Conservation (phyloP, 2,113 vertebrate genomes). For the Hymenochirus boettgeri region DNA sequence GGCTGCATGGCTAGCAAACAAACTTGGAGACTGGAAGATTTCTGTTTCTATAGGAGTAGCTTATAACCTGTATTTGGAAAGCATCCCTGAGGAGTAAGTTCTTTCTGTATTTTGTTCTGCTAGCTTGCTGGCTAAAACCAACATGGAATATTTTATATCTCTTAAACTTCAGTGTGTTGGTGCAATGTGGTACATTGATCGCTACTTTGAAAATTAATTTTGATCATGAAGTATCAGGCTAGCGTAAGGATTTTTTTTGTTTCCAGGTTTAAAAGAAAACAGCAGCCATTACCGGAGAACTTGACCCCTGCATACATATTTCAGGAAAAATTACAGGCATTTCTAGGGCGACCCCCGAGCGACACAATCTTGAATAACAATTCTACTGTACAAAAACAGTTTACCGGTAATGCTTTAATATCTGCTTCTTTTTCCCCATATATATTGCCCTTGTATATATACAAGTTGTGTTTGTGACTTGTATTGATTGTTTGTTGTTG, state of each 20-base stretch:
- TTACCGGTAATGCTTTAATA: conserved; percentile 63
- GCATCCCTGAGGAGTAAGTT: conserved; percentile 22
- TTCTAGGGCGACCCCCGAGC: conserved; percentile 65
- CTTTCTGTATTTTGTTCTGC: too few relatives aligned
- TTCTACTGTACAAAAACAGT: conserved; percentile 52
- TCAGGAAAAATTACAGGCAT: conserved; percentile 71
- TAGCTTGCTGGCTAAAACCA: too few relatives aligned
- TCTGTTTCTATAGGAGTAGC: conserved; percentile 76
- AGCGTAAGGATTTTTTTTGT: conserved; percentile 19
- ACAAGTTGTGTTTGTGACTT: too few relatives aligned
- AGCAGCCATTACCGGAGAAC: conserved; percentile 61
- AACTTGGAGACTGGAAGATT: conserved; percentile 91
- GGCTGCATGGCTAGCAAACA: conserved; percentile 78
- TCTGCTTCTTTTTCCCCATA: too few relatives aligned
- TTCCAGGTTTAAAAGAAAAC: conserved; percentile 64
- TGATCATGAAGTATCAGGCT: too few relatives aligned
- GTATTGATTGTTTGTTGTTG: too few relatives aligned
- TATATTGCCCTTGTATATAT: too few relatives aligned
- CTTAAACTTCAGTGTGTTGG: too few relatives aligned
- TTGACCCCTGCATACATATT: conserved; percentile 75
- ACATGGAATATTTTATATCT: too few relatives aligned
- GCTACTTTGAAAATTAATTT: too few relatives aligned
- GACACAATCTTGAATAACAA: conserved; percentile 42
- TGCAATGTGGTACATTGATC: too few relatives aligned
- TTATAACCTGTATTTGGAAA: conserved; percentile 64